phyloP scores from a whole-genome alignment of 1,140 invertebrate species.

The Brachionus plicatilis region DNA sequence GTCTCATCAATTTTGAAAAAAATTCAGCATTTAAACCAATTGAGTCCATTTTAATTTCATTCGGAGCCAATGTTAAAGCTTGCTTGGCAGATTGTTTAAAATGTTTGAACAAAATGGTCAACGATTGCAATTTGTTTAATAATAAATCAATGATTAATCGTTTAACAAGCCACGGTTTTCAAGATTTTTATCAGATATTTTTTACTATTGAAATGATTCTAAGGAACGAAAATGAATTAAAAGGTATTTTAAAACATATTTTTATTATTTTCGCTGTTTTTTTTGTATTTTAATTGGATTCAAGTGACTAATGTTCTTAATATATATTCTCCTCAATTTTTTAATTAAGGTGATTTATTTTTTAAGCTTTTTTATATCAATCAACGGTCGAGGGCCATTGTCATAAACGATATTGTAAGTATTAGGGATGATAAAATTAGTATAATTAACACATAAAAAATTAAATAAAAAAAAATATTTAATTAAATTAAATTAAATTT shows the following conservation, averaged over 20 bases:
- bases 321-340: too few species aligned
- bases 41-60: not conserved
- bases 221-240: not conserved
- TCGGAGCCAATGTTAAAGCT: not conserved
- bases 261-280: too few species aligned
- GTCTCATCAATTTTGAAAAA: not conserved
- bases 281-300: too few species aligned
- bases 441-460: too few species aligned
- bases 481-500: too few species aligned
- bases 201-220: not conserved
- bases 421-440: too few species aligned
- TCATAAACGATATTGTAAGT: too few species aligned
- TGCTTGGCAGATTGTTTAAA: not conserved
- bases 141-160: not conserved
- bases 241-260: not conserved
- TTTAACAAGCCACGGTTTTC: not conserved
- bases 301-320: too few species aligned
- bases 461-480: too few species aligned
- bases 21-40: not conserved
- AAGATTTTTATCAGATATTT: slow-evolving; percentile 8
- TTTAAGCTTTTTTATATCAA: too few species aligned
- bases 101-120: not conserved
- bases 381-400: too few species aligned
- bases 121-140: not conserved
- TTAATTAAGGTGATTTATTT: too few species aligned